Evolutionary conservation across 2,888 invertebrate species (phyloP).

Genomic region (Ophonus ardosiacus): DNA sequence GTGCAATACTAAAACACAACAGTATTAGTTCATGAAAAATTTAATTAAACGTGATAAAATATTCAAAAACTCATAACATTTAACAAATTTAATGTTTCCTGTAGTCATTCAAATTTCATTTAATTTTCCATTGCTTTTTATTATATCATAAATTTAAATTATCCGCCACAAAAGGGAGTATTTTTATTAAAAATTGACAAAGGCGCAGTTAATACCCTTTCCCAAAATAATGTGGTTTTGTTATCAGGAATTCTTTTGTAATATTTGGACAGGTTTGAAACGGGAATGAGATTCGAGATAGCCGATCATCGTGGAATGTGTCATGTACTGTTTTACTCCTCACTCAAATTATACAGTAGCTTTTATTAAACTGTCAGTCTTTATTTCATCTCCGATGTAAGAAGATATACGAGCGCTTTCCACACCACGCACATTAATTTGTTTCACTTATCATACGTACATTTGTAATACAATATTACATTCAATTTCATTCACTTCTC

Average conservation of each 20-base stretch:
- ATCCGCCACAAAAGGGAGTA: neutral
- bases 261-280: neutral
- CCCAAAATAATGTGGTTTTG: slow-evolving; percentile 26
- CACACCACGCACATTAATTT: neutral
- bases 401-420: neutral
- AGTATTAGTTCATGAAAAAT: neutral
- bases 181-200: slow-evolving; percentile 46
- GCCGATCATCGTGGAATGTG: slow-evolving; percentile 36
- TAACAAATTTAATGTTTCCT: neutral
- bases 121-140: slow-evolving; percentile 4
- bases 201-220: slow-evolving; percentile 22
- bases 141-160: slow-evolving; percentile 43
- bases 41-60: neutral
- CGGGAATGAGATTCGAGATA: neutral
- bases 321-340: slow-evolving; percentile 12
- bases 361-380: slow-evolving; percentile 42
- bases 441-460: neutral
- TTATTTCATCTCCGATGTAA: slow-evolving; percentile 25
- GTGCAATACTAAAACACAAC: neutral
- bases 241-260: slow-evolving; percentile 31
- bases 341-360: slow-evolving; percentile 1
- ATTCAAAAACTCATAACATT: neutral
- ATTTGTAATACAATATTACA: no score
- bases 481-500: no score
- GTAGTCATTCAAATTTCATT: neutral